Base-by-base conservation (phyloP, 53 echinoderm and acorn worm species). In the Holothuria leucospilota region DNA sequence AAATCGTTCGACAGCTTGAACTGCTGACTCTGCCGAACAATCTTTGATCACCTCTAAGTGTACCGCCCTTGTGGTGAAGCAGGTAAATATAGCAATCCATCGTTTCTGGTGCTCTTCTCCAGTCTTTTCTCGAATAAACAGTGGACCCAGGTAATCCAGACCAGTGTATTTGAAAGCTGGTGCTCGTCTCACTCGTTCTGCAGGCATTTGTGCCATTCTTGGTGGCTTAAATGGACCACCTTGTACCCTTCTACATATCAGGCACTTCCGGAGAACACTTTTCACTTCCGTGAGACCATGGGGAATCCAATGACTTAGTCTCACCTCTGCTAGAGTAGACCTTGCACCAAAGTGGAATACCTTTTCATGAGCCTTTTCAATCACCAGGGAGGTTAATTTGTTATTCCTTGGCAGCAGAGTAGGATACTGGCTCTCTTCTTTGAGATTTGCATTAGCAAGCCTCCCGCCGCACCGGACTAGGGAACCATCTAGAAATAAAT, bases 121-220 rank as follows among this genome's bases (percentile, higher is more conserved):
- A 21, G 13, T 62, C 24, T 62, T 62, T 62, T 62, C 62, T 62
- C 62, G 20, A 24, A 62, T 62, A 24, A 68, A 68, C 27, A 68
- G 68, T 23, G 68, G 68, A 68, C 68, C 68, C 68, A 68, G 26
- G 26, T 68, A 68, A 68, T 68, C 68, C 0, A 68, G 6, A 20
- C 27, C 68, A 68, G 68, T 68, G 68, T 21, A 68, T 24, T 68
- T 68, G 25, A 68, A 68, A 4, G 68, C 68, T 68, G 68, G 68
- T 25, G 25, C 68, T 23, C 68, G 21, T n/a, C 23, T n/a, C 26
- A 68, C 68, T 68, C 68, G 26, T 62, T 62, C 12, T 24, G 62
- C 62, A 7, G 62, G 62, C 20, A 62, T 21, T 12, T 24, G 20
- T 62, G 20, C 62, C 24, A 24, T 24, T 34, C 3, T 34, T 34